A percentile compares a stretch with the other conserved stretches of the same genome.
phyloP scores from a whole-genome alignment of 2,113 vertebrate genomes.

The Clupea harengus region DNA sequence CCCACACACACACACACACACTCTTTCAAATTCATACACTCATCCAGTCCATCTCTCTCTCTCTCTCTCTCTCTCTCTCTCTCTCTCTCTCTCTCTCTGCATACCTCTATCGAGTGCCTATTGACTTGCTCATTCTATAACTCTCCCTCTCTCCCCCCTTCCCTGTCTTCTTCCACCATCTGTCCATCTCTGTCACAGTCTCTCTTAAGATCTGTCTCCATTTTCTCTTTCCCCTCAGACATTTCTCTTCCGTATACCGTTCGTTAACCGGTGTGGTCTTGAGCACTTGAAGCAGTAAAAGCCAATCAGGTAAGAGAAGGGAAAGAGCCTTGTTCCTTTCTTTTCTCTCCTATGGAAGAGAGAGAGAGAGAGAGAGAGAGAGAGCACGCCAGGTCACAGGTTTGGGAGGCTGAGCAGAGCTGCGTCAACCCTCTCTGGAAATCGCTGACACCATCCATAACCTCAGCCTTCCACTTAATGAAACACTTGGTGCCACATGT shows the following conservation, averaged over 20 bases:
- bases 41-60: not conserved
- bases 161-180: not conserved
- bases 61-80: not conserved
- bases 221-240: not conserved
- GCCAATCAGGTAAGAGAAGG: not conserved
- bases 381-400: slow-evolving; percentile 25
- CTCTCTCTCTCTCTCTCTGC: not conserved
- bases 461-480: slow-evolving; percentile 43
- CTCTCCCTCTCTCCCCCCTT: not conserved
- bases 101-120: not conserved
- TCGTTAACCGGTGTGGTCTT: not conserved
- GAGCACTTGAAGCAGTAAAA: not conserved
- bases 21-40: too few species aligned
- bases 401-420: not conserved
- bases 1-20: too few species aligned
- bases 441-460: slow-evolving; percentile 30
- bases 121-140: not conserved
- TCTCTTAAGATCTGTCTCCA: not conserved
- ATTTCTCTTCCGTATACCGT: not conserved
- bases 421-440: slow-evolving; percentile 27
- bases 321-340: not conserved
- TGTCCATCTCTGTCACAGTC: not conserved
- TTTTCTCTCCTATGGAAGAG: too few species aligned
- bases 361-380: not conserved
- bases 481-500: slow-evolving; percentile 48